Conservation (phyloP, 2,797 vertebrate species). For the Channallabes apus region DNA sequence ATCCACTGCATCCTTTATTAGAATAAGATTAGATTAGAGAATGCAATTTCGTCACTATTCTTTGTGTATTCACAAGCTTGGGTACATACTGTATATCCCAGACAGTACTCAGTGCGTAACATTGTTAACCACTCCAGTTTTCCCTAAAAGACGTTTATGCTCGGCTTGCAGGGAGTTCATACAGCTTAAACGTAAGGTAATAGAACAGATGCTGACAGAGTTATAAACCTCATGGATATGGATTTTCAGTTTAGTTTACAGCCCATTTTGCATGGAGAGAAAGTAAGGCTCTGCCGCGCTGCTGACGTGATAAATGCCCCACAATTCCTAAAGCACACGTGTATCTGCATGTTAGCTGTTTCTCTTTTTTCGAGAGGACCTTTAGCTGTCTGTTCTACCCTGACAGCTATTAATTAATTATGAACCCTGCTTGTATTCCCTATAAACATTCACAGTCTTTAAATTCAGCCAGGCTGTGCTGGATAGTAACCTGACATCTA, state of each 20-base stretch:
- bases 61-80: background rate
- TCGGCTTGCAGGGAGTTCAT: background rate
- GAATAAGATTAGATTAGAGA: background rate
- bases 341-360: constrained; percentile 4
- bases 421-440: constrained; percentile 36
- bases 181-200: background rate
- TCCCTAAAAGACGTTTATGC: constrained; percentile 12
- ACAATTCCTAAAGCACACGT: constrained; percentile 26
- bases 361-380: background rate
- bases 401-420: constrained; percentile 52
- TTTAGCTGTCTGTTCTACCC: constrained; percentile 32
- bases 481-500: constrained; percentile 27
- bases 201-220: constrained; percentile 16
- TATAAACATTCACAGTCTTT: constrained; percentile 47
- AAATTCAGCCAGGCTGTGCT: constrained; percentile 42
- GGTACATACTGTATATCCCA: background rate
- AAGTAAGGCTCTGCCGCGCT: background rate
- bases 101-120: background rate
- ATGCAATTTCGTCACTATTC: background rate
- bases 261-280: constrained; percentile 5
- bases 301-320: constrained; percentile 34
- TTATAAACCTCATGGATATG: constrained; percentile 12
- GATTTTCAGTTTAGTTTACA: constrained; percentile 12
- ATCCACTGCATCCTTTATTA: background rate
- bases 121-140: constrained; percentile 5